phyloP scores from a whole-genome alignment of 2,797 vertebrate genomes.

The Scarus forsteni region DNA sequence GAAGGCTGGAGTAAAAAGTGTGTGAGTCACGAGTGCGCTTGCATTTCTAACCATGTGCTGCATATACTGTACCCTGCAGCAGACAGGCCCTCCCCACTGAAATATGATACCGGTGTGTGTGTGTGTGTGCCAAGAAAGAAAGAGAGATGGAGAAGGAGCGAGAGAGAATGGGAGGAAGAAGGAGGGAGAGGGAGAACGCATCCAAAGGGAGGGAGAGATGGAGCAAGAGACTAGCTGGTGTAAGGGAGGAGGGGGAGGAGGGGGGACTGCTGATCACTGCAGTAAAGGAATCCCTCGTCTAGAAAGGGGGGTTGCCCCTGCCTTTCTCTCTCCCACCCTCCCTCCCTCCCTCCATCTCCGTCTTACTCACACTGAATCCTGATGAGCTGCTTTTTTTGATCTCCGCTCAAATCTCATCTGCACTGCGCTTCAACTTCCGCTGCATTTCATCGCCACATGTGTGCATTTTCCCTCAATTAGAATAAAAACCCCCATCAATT shows the following conservation, averaged over 20 bases:
- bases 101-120: conserved; percentile 59
- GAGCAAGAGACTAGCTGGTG: neutral
- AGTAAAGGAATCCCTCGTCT: conserved; percentile 87
- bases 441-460: conserved; percentile 42
- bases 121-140: conserved; percentile 8
- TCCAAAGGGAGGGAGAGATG: neutral
- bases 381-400: conserved; percentile 72
- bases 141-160: conserved; percentile 5
- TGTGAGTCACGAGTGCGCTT: conserved; percentile 53
- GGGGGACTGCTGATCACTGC: conserved; percentile 83
- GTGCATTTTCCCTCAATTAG: conserved; percentile 39
- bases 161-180: neutral
- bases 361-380: conserved; percentile 61
- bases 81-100: conserved; percentile 54
- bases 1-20: conserved; percentile 72
- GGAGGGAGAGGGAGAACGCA: conserved; percentile 7
- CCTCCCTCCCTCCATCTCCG: conserved; percentile 15
- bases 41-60: conserved; percentile 71
- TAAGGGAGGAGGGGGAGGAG: conserved; percentile 10
- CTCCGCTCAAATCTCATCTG: conserved; percentile 70
- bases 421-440: conserved; percentile 74
- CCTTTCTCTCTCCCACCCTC: conserved; percentile 25
- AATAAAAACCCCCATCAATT: neutral
- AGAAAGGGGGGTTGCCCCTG: conserved; percentile 83
- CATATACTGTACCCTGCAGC: conserved; percentile 72